A percentile compares a stretch with the other conserved stretches of the same genome.
Evolutionary conservation across 2,113 vertebrate genomes (phyloP).

Genomic region (Centropus bengalensis): DNA sequence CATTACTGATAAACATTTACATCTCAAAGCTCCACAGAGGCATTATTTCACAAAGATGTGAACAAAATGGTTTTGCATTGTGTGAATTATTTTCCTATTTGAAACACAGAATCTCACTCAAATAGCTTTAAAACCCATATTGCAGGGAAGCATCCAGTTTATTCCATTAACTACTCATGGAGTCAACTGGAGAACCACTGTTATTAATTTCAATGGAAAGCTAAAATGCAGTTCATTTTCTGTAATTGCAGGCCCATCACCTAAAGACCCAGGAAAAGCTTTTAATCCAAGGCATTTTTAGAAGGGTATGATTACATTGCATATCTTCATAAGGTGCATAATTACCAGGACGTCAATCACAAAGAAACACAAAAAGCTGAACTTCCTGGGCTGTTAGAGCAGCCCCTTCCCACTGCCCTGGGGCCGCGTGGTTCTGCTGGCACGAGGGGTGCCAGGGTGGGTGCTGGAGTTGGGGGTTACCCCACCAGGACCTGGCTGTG

Average conservation of each 20-base stretch:
- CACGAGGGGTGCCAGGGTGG: neutral
- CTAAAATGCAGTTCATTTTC: conserved; percentile 85
- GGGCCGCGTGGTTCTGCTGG: rapidly evolving
- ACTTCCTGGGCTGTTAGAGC: neutral
- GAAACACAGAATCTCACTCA: conserved; percentile 77
- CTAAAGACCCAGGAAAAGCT: conserved; percentile 83
- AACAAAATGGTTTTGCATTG: conserved; percentile 53
- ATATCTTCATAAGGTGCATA: conserved; percentile 74
- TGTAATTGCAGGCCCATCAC: conserved; percentile 80
- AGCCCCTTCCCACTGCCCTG: rapidly evolving
- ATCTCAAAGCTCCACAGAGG: conserved; percentile 1
- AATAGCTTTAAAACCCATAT: conserved; percentile 79
- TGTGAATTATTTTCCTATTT: conserved; percentile 81
- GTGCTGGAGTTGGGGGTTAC: neutral
- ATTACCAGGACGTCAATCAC: conserved; percentile 69
- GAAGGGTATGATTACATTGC: conserved; percentile 76
- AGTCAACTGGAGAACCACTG: conserved; percentile 80
- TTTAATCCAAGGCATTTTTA: conserved; percentile 82
- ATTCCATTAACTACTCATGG: conserved; percentile 82
- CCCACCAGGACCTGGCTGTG: neutral
- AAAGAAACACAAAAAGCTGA: conserved; percentile 62
- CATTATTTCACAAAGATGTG: neutral
- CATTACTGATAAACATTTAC: conserved; percentile 22
- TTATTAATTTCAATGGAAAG: conserved; percentile 82
- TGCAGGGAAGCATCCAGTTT: conserved; percentile 77